Evolutionary conservation across 2,888 invertebrate genomes (phyloP), one percentile per base, ranked within the genome.

Genomic region (Amphipyra berbera): DNA sequence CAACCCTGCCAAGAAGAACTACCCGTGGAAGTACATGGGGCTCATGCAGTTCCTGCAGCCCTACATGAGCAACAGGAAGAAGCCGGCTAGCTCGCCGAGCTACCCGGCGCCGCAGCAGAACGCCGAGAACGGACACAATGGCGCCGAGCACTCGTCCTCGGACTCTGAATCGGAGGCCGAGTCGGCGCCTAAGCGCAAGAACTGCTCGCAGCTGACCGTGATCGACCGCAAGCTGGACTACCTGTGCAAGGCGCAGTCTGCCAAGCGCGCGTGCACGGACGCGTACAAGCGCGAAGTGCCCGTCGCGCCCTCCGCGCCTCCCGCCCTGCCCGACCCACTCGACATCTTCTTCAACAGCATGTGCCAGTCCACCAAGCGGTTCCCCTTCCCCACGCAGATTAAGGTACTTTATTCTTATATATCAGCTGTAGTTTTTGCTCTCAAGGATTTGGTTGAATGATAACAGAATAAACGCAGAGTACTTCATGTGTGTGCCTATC

Each of bases 301-400:
- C 61, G 62, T 63, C 52, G 14, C 57, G 33, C 30, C 64, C 54
- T 58, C 61, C 58, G 14, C 27, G 40, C 46, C 58, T 30, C 67
- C 60, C 38, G 66, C 72, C 46, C 61, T 62, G 54, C 87, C 88
- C 14, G 92, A 93, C 79, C 91, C 93, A 53, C 86, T 93, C 50
- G 93, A 93, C 82, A 91, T 90, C 62, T 94, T 94, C 86, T 94
- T 94, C 86, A 90, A 88, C 82, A 86, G 93, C 87, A 94, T 94
- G 94, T 94, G 94, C 80, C 93, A 94, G 83, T 86, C 92, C 48
- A 91, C 94, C 38, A 93, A 93, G 83, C 88, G 94, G 38, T 84
- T 94, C 68, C 91, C 94, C 13, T 92, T 88, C 77, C 88, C 88
- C 30, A 85, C 92, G 63, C 94, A 94, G 83, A 89, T 94, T 67